phyloP scores from a whole-genome alignment of 2,113 vertebrate species.

The Telmatochromis sp. region DNA sequence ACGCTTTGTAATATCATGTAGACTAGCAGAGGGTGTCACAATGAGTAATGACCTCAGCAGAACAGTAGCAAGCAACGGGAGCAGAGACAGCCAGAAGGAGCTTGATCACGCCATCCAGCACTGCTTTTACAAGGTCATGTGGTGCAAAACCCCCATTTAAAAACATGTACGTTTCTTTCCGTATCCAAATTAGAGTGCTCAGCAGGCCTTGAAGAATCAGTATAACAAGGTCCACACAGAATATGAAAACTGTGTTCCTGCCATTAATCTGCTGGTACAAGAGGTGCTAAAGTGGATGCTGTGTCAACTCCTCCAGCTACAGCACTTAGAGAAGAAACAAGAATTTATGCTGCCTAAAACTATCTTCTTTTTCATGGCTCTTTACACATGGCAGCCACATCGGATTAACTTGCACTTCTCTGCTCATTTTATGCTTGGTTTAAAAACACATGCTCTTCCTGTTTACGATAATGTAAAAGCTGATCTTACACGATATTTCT shows the following conservation, averaged over 20 bases:
- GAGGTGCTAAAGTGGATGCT: background rate
- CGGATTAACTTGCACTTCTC: background rate
- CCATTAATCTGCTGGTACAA: slow-evolving; percentile 33
- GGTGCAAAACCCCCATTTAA: slow-evolving; percentile 12
- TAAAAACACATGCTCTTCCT: background rate
- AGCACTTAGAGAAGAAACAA: background rate
- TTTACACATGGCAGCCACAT: background rate
- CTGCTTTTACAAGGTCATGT: slow-evolving; percentile 41
- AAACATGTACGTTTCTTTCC: slow-evolving; percentile 11
- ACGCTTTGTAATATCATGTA: slow-evolving; percentile 47
- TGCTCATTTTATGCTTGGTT: background rate
- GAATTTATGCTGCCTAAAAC: background rate
- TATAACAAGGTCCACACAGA: slow-evolving; percentile 22
- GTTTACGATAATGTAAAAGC: background rate
- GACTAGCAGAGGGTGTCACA: slow-evolving; percentile 44
- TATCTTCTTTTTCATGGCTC: background rate
- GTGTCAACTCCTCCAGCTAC: background rate
- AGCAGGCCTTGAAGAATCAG: slow-evolving; percentile 38
- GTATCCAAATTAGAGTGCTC: slow-evolving; percentile 27
- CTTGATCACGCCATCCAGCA: background rate
- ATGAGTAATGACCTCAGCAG: slow-evolving; percentile 56
- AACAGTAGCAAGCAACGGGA: slow-evolving; percentile 4
- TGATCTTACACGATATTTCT: background rate
- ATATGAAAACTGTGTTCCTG: slow-evolving; percentile 4
- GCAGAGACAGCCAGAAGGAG: slow-evolving; percentile 5